Percentiles rank a stretch among this genome's conserved stretches.
phyloP scores from a whole-genome alignment of 2,113 vertebrate species.

The Melanerpes aurifrons region DNA sequence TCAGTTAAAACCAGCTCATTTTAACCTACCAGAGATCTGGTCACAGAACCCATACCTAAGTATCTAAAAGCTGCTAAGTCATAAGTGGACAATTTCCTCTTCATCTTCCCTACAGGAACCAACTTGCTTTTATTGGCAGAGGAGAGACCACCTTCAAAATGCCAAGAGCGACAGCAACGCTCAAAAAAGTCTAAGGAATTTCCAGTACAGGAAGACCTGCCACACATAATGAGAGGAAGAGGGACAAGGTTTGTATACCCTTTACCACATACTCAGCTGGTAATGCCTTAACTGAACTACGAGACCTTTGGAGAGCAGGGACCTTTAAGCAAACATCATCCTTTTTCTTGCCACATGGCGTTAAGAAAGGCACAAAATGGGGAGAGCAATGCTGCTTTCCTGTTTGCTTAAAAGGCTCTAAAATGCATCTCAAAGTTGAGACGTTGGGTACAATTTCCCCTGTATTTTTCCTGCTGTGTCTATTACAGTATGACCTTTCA shows the following conservation, averaged over 20 bases:
- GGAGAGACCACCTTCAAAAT: neutral
- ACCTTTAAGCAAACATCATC: neutral
- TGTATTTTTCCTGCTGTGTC: neutral
- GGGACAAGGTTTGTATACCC: neutral
- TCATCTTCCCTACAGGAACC: fast-evolving
- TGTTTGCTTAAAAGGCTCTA: neutral
- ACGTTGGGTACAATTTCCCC: neutral
- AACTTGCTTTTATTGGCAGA: neutral
- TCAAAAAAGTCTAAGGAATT: neutral
- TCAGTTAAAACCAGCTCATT: neutral
- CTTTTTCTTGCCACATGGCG: neutral
- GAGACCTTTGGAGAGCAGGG: neutral
- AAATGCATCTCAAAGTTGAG: neutral
- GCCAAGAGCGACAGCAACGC: neutral
- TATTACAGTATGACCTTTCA: neutral
- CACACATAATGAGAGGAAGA: neutral
- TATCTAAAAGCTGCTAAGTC: neutral
- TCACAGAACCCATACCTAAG: fast-evolving
- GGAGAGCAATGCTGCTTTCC: fast-evolving
- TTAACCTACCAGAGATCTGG: neutral
- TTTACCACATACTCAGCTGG: neutral
- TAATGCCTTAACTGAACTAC: neutral
- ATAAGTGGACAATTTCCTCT: neutral
- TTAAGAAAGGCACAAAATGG: neutral
- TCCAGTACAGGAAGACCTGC: neutral